Percentiles rank a stretch among this genome's conserved stretches.
Evolutionary conservation across 2,888 invertebrate species (phyloP).

Genomic region (Timema podura): DNA sequence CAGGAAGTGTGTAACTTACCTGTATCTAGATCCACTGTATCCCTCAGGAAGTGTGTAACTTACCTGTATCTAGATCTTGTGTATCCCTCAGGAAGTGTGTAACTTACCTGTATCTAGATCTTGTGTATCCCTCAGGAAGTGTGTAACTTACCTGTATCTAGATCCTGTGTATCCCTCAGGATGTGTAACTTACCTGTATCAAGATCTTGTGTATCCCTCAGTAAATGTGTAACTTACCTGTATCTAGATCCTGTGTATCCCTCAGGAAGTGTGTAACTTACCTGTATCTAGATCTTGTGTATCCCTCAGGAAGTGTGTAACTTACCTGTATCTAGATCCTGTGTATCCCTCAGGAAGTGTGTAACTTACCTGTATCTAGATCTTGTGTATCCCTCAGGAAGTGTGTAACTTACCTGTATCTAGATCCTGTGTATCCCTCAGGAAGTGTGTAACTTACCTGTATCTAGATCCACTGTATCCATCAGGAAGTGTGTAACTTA

Average conservation of each 20-base stretch:
- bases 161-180: slow-evolving; percentile 58
- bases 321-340: slow-evolving; percentile 68
- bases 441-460: too few relatives aligned
- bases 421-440: slow-evolving; percentile 67
- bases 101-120: too few relatives aligned
- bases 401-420: slow-evolving; percentile 56
- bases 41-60: slow-evolving; percentile 31
- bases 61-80: slow-evolving; percentile 72
- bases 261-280: too few relatives aligned
- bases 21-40: too few relatives aligned
- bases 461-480: too few relatives aligned
- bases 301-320: slow-evolving; percentile 14
- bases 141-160: slow-evolving; percentile 63
- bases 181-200: too few relatives aligned
- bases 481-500: slow-evolving; percentile 38
- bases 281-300: too few relatives aligned
- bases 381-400: too few relatives aligned
- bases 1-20: too few relatives aligned
- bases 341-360: slow-evolving; percentile 49
- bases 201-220: too few relatives aligned
- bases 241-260: slow-evolving; percentile 75
- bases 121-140: too few relatives aligned
- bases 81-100: slow-evolving; percentile 41
- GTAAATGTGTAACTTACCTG: slow-evolving; percentile 47
- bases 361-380: too few relatives aligned